Evolutionary conservation across 2,888 invertebrate genomes (phyloP), one percentile per base, ranked within the genome.

Genomic region (Leptinotarsa tumamoca): DNA sequence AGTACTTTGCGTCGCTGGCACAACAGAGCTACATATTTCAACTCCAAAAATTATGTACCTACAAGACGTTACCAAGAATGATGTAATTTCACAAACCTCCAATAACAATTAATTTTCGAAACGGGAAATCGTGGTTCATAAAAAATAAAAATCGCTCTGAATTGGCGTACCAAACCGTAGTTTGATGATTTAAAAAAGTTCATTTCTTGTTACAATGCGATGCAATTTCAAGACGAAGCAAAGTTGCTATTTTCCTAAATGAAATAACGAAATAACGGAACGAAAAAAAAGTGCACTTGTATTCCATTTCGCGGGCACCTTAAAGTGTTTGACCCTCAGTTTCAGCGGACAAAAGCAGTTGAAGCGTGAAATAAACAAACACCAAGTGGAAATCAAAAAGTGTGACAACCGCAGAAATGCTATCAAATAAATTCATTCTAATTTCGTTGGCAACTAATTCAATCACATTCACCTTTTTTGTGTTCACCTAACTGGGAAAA

Each of bases 371-470:
- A 63, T n/a, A 27, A 63, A 27, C 33, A 5, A 58, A 23, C 63
- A 63, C 43, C n/a, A 63, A 63, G 27, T 63, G 63, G 70, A 70
- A 70, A 70, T 58, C 70, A 70, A 70, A 58, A 70, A 70, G 70
- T 70, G 70, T 70, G 58, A 70, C 70, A 58, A 70, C 63, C 63
- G 43, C 63, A 63, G 43, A 63, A 63, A 63, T 63, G 33, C 63
- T n/a, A 63, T 63, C 33, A 63, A 63, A 63, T 63, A 17, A 63
- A 63, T 63, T 63, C n/a, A 63, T 43, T 63, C 63, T 63, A 33
- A 63, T 63, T 63, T 63, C 43, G 63, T 63, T 43, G n/a, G 33
- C 43, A n/a, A 63, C 17, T 33, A 23, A 21, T 33, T 33, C 63
- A 33, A 63, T 17, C 43, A 43, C 63, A 43, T 33, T 63, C n/a